Conservation (phyloP, 92 coral and sea anemone genomes). For the Palythoa caribaeorum region DNA sequence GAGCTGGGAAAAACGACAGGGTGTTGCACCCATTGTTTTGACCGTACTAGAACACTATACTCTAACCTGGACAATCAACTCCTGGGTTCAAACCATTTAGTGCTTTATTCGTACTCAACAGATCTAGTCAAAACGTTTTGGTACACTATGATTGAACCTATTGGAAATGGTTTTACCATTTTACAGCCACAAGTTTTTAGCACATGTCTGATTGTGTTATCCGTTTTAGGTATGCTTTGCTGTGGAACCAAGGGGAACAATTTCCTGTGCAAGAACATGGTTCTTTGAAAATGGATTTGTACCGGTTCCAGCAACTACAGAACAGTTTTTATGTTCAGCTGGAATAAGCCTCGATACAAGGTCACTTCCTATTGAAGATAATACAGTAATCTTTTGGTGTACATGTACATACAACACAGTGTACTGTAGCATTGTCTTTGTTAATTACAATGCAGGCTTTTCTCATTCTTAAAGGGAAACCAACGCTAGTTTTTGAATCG, state of each 20-base stretch:
- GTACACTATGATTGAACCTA: no score
- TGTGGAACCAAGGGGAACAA: slow-evolving; percentile 79
- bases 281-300: slow-evolving; percentile 84
- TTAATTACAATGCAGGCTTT: not conserved
- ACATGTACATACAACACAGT: no score
- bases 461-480: not conserved
- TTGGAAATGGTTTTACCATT: not conserved
- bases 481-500: no score
- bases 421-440: not conserved
- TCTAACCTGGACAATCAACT: no score
- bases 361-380: not conserved
- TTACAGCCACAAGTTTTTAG: not conserved
- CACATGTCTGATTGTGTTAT: not conserved
- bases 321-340: slow-evolving; percentile 1
- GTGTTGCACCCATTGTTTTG: no score
- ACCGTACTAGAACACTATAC: no score
- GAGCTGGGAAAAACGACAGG: no score
- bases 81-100: no score
- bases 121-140: no score
- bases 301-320: slow-evolving; percentile 46
- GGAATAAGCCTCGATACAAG: slow-evolving; percentile 36
- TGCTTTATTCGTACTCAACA: no score
- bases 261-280: slow-evolving; percentile 83
- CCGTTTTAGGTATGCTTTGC: slow-evolving; percentile 76
- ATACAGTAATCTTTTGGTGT: not conserved